Evolutionary conservation across 2,797 vertebrate species (phyloP).

Genomic region (Falco rusticolus): DNA sequence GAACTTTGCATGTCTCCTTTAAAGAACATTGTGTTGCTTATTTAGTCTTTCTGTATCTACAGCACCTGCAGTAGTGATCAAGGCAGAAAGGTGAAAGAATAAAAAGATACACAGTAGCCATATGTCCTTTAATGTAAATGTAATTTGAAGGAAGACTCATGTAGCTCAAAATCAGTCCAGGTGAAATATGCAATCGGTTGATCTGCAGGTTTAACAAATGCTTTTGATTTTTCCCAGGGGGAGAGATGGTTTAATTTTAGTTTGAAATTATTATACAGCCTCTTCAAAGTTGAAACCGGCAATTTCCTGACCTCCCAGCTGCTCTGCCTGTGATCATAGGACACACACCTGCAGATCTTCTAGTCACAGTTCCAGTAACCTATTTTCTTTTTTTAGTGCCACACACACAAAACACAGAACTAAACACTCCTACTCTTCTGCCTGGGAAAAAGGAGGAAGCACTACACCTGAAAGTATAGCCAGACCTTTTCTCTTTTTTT

Average conservation of each 20-base stretch:
- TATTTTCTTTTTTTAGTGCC: not conserved
- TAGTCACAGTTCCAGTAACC: not conserved
- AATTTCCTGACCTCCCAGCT: constrained; percentile 42
- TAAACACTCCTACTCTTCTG: not conserved
- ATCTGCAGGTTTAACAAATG: not conserved
- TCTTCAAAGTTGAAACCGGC: constrained; percentile 38
- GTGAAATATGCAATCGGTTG: constrained; percentile 4
- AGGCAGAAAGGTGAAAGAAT: not conserved
- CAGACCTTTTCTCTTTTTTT: not conserved
- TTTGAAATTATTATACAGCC: constrained; percentile 32
- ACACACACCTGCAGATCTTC: constrained; percentile 12
- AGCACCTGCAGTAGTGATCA: not conserved
- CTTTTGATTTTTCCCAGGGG: not conserved
- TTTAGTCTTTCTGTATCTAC: not conserved
- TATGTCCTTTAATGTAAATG: not conserved
- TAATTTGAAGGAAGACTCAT: not conserved
- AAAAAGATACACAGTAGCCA: not conserved
- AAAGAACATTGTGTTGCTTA: not conserved
- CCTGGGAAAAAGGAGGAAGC: not conserved
- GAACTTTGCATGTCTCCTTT: not conserved
- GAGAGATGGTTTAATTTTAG: constrained; percentile 40
- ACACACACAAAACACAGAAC: not conserved
- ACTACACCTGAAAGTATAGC: not conserved
- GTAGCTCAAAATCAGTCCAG: not conserved
- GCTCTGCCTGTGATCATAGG: constrained; percentile 3